Conservation (phyloP, 2,888 invertebrate genomes). For the Tetragonisca angustula region DNA sequence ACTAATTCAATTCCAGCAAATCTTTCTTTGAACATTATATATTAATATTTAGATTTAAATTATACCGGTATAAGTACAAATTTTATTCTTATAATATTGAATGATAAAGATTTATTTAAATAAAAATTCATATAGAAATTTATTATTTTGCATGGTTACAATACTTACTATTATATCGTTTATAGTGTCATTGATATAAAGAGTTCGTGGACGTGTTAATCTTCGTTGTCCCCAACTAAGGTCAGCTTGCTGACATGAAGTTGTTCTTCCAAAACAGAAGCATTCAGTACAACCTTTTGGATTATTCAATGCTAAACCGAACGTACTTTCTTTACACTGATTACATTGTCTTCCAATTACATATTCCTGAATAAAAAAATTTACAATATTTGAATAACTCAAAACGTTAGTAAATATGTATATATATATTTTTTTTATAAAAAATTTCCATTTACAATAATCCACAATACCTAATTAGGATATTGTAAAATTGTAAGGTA, state of each 20-base stretch:
- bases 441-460: no score
- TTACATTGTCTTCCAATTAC: constrained; percentile 94
- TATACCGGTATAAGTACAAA: neutral
- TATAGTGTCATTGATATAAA: constrained; percentile 79
- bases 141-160: neutral
- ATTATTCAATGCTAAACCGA: constrained; percentile 92
- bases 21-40: neutral
- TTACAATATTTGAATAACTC: neutral
- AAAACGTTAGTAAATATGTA: neutral
- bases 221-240: constrained; percentile 93
- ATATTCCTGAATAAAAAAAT: constrained; percentile 87
- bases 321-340: constrained; percentile 92
- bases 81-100: neutral
- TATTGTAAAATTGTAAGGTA: no score
- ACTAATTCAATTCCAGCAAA: neutral
- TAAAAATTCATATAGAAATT: neutral
- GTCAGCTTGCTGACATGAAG: constrained; percentile 91
- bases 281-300: constrained; percentile 96
- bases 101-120: neutral
- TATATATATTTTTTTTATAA: neutral
- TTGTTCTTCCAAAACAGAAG: constrained; percentile 96
- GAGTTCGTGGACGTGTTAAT: constrained; percentile 85
- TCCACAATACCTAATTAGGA: no score
- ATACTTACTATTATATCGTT: constrained; percentile 75
- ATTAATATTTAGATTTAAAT: neutral